Evolutionary conservation across 2,797 vertebrate genomes (phyloP).

Genomic region (Etheostoma nigrum): DNA sequence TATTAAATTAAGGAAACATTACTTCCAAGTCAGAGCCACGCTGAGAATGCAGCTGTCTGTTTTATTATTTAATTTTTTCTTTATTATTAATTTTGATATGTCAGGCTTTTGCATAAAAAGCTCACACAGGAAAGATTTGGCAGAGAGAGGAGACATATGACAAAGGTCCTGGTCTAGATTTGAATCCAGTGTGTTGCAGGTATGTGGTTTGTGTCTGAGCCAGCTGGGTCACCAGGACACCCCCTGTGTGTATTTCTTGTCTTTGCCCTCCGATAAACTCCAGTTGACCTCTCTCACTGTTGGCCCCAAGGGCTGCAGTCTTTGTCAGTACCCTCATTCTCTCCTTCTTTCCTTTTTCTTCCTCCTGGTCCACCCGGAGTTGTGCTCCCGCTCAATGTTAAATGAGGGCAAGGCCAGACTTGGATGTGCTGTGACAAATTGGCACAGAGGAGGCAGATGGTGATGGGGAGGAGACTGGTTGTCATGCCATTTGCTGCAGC

Average conservation of each 20-base stretch:
- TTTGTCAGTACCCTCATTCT: conserved; percentile 50
- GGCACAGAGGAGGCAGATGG: conserved; percentile 78
- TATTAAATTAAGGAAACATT: conserved; percentile 12
- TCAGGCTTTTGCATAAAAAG: conserved; percentile 2
- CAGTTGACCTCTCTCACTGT: conserved; percentile 46
- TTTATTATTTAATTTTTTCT: neutral
- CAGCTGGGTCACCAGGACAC: conserved; percentile 20
- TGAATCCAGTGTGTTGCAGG: conserved; percentile 6
- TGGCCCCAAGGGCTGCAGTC: conserved; percentile 14
- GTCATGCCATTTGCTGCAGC: conserved; percentile 67
- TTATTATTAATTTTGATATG: neutral
- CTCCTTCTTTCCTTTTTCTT: conserved; percentile 10
- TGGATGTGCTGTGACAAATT: conserved; percentile 80
- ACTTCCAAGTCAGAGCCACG: conserved; percentile 12
- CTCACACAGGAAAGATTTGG: neutral
- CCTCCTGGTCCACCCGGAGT: conserved; percentile 26
- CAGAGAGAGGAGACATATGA: neutral
- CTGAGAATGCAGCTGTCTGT: conserved; percentile 38
- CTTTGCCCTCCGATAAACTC: conserved; percentile 65
- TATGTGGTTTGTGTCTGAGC: conserved; percentile 32
- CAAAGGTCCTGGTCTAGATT: neutral
- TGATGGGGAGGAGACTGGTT: conserved; percentile 74
- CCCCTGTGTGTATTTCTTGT: conserved; percentile 16
- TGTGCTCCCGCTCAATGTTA: conserved; percentile 60
- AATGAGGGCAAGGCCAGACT: conserved; percentile 74